phyloP scores from a whole-genome alignment of 2,888 invertebrate species.

The Crossocerus cetratus region DNA sequence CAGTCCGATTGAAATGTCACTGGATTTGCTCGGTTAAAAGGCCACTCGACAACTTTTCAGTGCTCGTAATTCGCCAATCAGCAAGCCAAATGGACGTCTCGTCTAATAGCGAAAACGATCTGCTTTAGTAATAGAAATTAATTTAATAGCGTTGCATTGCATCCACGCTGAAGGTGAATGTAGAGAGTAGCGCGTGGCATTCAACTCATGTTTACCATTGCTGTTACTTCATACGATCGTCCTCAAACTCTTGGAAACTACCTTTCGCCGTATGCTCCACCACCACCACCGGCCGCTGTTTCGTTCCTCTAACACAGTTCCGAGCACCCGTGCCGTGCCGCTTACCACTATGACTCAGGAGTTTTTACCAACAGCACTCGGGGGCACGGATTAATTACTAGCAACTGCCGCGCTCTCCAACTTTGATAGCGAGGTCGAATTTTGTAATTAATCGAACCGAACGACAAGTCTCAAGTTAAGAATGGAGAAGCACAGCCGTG shows the following conservation, averaged over 20 bases:
- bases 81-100: slow-evolving; percentile 1
- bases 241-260: slow-evolving; percentile 49
- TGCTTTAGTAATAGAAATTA: background rate
- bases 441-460: too few species aligned
- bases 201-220: slow-evolving; percentile 38
- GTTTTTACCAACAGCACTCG: too few species aligned
- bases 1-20: too few species aligned
- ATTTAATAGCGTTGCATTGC: too few species aligned
- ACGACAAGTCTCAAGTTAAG: too few species aligned
- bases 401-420: too few species aligned
- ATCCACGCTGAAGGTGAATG: too few species aligned
- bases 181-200: slow-evolving; percentile 25
- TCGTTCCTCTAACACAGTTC: slow-evolving; percentile 53
- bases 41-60: too few species aligned
- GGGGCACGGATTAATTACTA: too few species aligned
- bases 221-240: slow-evolving; percentile 29
- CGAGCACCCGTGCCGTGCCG: slow-evolving; percentile 19
- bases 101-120: background rate
- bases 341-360: background rate
- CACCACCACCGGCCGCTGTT: slow-evolving; percentile 20
- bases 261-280: slow-evolving; percentile 51
- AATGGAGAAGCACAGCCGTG: too few species aligned
- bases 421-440: too few species aligned
- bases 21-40: too few species aligned
- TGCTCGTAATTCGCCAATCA: slow-evolving; percentile 8